phyloP scores from a whole-genome alignment of 2,797 vertebrate species.

The Zalophus californianus region DNA sequence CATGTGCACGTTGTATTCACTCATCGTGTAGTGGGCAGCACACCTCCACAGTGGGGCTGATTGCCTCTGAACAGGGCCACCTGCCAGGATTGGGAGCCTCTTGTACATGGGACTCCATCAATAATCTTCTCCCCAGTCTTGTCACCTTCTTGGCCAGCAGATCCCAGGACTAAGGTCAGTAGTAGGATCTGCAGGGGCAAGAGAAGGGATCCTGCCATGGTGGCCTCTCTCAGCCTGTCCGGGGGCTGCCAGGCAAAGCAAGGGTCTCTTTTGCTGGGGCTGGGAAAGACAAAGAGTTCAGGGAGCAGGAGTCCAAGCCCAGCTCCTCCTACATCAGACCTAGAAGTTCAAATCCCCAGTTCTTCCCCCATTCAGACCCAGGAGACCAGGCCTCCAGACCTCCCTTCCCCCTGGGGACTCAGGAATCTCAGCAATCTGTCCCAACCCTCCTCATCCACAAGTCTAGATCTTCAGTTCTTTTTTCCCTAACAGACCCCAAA shows the following conservation, averaged over 20 bases:
- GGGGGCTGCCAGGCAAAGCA: neutral
- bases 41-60: constrained; percentile 86
- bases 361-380: neutral
- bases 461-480: neutral
- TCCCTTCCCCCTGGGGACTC: neutral
- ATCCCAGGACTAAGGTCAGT: neutral
- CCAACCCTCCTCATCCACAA: neutral
- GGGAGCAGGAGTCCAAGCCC: neutral
- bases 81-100: constrained; percentile 88
- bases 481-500: neutral
- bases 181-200: neutral
- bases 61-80: constrained; percentile 78
- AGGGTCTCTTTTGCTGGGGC: neutral
- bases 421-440: neutral
- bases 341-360: neutral
- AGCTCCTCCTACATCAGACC: neutral
- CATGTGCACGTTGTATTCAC: constrained; percentile 66
- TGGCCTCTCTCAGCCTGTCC: neutral
- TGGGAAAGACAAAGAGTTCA: neutral
- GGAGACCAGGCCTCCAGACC: neutral
- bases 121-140: constrained; percentile 33
- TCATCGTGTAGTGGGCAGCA: constrained; percentile 84
- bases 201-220: constrained; percentile 17
- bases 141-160: neutral
- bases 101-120: constrained; percentile 63